Evolutionary conservation across 2,113 vertebrate species (phyloP).

Genomic region (Marmota flaviventris): DNA sequence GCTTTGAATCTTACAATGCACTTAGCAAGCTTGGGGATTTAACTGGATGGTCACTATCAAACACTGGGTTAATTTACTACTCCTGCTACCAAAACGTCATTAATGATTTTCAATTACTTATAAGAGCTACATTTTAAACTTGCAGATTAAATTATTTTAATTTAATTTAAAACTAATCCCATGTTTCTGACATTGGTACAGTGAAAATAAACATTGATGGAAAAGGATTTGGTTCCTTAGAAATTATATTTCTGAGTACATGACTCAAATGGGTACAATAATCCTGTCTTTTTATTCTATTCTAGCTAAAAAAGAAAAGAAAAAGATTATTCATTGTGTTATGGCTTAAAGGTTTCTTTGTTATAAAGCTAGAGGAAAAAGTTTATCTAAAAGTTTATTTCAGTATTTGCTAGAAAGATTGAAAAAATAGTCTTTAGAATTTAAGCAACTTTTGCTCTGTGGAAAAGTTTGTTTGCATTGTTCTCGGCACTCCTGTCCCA

Average conservation of each 20-base stretch:
- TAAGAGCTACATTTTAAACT: neutral
- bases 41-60: neutral
- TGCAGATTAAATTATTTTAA: slow-evolving; percentile 8
- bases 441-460: neutral
- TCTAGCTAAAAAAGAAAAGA: neutral
- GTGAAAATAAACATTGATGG: slow-evolving; percentile 21
- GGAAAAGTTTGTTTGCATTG: neutral
- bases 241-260: neutral
- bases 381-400: neutral
- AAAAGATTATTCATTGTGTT: neutral
- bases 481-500: neutral
- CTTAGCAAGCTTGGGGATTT: neutral
- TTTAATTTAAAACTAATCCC: slow-evolving; percentile 41
- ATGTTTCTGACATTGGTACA: slow-evolving; percentile 5
- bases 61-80: neutral
- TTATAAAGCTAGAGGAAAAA: neutral
- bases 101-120: slow-evolving; percentile 34
- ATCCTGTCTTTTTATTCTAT: neutral
- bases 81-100: slow-evolving; percentile 28
- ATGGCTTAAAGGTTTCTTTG: neutral
- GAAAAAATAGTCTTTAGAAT: neutral
- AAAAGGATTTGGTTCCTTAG: neutral
- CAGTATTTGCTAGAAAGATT: neutral
- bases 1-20: neutral
- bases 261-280: neutral